Percentiles rank a stretch among this genome's conserved stretches.
phyloP scores from a whole-genome alignment of 2,113 vertebrate species.

The Perca flavescens region DNA sequence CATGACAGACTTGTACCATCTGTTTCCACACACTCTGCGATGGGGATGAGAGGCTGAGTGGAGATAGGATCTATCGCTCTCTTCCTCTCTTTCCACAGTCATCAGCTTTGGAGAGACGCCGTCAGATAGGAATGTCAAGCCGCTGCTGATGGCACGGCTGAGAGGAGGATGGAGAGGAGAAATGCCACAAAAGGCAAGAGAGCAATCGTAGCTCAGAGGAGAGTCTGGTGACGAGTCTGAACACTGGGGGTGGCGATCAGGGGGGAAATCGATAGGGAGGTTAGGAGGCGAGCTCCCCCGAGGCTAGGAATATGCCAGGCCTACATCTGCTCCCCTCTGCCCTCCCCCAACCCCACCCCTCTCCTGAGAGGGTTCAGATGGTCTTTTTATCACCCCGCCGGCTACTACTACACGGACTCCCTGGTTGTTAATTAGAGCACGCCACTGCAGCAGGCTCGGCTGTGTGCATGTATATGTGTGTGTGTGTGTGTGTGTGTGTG shows the following conservation, averaged over 20 bases:
- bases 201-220: constrained; percentile 18
- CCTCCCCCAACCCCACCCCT: constrained; percentile 50
- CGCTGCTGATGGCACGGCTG: constrained; percentile 37
- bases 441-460: constrained; percentile 44
- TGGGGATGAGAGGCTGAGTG: constrained; percentile 61
- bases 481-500: constrained; percentile 12
- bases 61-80: constrained; percentile 69
- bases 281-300: constrained; percentile 69
- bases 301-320: constrained; percentile 59
- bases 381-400: constrained; percentile 77
- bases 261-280: constrained; percentile 69
- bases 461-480: constrained; percentile 3
- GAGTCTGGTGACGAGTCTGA: constrained; percentile 14
- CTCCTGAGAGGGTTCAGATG: constrained; percentile 78
- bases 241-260: constrained; percentile 12
- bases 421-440: constrained; percentile 75
- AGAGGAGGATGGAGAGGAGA: constrained; percentile 40
- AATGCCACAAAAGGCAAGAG: constrained; percentile 34
- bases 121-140: constrained; percentile 64
- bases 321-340: constrained; percentile 74
- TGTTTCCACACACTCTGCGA: constrained; percentile 59
- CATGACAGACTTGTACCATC: constrained; percentile 77
- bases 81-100: constrained; percentile 55
- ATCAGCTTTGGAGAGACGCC: constrained; percentile 53
- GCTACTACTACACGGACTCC: constrained; percentile 71